Conservation (phyloP, 1,140 invertebrate genomes). For the Scylla paramamosain region DNA sequence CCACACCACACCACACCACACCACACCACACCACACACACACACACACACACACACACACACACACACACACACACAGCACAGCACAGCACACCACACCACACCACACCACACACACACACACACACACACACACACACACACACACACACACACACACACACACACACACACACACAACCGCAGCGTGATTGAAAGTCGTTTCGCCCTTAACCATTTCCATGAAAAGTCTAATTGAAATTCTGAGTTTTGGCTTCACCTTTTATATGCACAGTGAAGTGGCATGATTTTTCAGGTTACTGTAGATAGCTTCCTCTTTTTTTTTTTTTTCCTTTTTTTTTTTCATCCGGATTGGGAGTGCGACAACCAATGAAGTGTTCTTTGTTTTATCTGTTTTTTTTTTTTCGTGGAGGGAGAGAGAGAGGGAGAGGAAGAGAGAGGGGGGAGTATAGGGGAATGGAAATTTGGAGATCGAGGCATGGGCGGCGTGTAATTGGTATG, state of each 20-base stretch:
- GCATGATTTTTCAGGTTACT: too few relatives aligned
- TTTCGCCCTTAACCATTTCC: too few relatives aligned
- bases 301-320: background rate
- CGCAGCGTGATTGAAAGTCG: too few relatives aligned
- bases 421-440: background rate
- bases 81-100: too few relatives aligned
- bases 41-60: background rate
- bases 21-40: background rate
- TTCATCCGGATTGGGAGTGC: background rate
- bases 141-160: too few relatives aligned
- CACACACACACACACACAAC: too few relatives aligned
- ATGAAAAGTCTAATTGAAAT: too few relatives aligned
- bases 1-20: too few relatives aligned
- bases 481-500: background rate
- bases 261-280: too few relatives aligned
- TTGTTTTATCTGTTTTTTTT: too few relatives aligned
- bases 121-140: too few relatives aligned
- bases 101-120: background rate
- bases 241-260: too few relatives aligned
- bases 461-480: background rate
- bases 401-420: constrained; percentile 31
- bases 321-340: background rate
- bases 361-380: background rate
- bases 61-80: background rate
- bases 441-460: background rate